phyloP scores from a whole-genome alignment of 2,797 vertebrate species.

The Danio albolineatus region DNA sequence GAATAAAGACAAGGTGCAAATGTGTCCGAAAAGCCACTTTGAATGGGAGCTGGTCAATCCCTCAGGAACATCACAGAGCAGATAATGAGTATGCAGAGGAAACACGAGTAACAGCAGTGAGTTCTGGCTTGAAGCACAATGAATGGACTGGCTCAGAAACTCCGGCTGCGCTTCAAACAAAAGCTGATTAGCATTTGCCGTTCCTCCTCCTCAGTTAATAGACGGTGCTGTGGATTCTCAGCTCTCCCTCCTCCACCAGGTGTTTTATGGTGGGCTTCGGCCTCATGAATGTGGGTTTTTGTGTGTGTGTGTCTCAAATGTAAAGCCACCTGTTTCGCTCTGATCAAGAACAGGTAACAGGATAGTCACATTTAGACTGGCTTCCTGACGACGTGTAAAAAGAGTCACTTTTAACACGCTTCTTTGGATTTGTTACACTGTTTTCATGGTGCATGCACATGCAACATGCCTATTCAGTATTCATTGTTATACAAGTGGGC shows the following conservation, averaged over 20 bases:
- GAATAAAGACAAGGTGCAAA: background rate
- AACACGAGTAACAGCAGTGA: background rate
- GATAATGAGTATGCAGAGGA: background rate
- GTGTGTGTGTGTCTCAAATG: conserved; percentile 32
- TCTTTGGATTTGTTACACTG: background rate
- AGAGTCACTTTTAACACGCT: background rate
- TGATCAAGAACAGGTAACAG: conserved; percentile 18
- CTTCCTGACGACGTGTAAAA: conserved; percentile 5
- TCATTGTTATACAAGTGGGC: too few species aligned
- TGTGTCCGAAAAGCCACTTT: background rate
- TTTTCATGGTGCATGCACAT: background rate
- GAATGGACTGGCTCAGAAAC: conserved; percentile 1
- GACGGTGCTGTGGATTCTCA: conserved; percentile 18
- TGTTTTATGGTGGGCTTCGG: conserved; percentile 17
- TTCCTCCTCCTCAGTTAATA: background rate
- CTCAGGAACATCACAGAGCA: conserved; percentile 13
- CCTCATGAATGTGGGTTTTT: conserved; percentile 28
- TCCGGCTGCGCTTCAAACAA: background rate
- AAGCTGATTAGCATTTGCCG: conserved; percentile 31
- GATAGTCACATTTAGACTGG: conserved; percentile 14
- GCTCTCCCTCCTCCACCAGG: background rate
- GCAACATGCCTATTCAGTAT: background rate
- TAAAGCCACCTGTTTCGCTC: conserved; percentile 26
- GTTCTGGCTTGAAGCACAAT: conserved; percentile 14
- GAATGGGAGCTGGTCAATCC: background rate